phyloP scores from a whole-genome alignment of 2,113 vertebrate species.

The Phrynosoma blainvillii region DNA sequence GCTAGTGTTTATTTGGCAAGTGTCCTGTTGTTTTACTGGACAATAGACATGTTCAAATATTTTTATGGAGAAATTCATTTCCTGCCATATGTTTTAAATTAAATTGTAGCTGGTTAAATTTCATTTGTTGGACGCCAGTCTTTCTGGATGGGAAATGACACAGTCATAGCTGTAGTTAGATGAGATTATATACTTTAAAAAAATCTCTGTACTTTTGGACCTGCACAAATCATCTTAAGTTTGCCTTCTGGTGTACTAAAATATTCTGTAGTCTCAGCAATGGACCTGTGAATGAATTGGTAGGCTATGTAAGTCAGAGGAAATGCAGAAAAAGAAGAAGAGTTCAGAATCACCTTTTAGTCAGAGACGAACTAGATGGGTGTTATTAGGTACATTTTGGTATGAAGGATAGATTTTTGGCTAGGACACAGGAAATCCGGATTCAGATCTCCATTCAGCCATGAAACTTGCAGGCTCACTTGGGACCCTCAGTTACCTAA shows the following conservation, averaged over 20 bases:
- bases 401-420: neutral
- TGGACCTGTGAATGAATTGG: neutral
- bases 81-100: conserved; percentile 76
- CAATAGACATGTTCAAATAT: conserved; percentile 64
- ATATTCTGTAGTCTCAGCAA: neutral
- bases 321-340: neutral
- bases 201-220: neutral
- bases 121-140: conserved; percentile 57
- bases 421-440: neutral
- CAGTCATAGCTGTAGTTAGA: conserved; percentile 29
- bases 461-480: neutral
- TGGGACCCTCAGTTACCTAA: neutral
- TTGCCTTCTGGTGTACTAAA: neutral
- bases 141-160: conserved; percentile 57
- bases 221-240: neutral
- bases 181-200: conserved; percentile 35
- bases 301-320: neutral
- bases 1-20: conserved; percentile 60
- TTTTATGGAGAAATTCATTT: conserved; percentile 75
- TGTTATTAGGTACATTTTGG: neutral
- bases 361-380: neutral
- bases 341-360: neutral
- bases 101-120: conserved; percentile 55
- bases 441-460: neutral
- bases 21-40: conserved; percentile 72